Evolutionary conservation across 2,888 invertebrate genomes (phyloP), one percentile per base, ranked within the genome.

Genomic region (Biston stratarius): DNA sequence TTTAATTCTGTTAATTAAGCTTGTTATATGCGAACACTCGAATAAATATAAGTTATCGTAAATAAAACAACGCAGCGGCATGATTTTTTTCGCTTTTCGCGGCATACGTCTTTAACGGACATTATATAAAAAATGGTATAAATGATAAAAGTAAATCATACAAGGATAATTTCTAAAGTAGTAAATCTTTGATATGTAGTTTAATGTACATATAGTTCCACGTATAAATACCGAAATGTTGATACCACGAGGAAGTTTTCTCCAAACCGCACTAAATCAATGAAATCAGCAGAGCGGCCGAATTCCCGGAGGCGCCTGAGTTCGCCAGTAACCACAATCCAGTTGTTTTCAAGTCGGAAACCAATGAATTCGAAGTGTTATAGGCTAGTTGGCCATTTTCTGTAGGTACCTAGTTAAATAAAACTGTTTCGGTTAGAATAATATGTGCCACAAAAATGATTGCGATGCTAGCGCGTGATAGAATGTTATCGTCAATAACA

Each of bases 371-470:
- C 34, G 15, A 52, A 51, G 38, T 42, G 40, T 44, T 15, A 49
- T 56, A 42, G 14, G 36, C 44, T 34, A 40, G 49, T 48, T 14
- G 34, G 15, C n/a, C 15, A 15, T 64, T 63, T 51, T 15, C 42
- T 45, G 36, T 11, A 47, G 42, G 14, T 49, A 52, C 42, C 14
- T 55, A 33, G 55, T 42, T 15, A 52, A 11, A 61, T 53, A 60
- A 60, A 60, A 34, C n/a, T 42, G 40, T n/a, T 60, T n/a, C 53
- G 74, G 83, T 74, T 14, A 14, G 14, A 15, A 12, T 51, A 2
- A 12, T 34, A n/a, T 34, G 6, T 34, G 34, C 34, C 8, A 33
- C 33, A 34, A 51, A 34, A 12, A 34, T 34, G 12, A 34, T n/a
- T n/a, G 34, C 34, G 51, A 33, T 11, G 11, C 6, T 8, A 11